phyloP scores from a whole-genome alignment of 2,113 vertebrate species.

The Alosa alosa region DNA sequence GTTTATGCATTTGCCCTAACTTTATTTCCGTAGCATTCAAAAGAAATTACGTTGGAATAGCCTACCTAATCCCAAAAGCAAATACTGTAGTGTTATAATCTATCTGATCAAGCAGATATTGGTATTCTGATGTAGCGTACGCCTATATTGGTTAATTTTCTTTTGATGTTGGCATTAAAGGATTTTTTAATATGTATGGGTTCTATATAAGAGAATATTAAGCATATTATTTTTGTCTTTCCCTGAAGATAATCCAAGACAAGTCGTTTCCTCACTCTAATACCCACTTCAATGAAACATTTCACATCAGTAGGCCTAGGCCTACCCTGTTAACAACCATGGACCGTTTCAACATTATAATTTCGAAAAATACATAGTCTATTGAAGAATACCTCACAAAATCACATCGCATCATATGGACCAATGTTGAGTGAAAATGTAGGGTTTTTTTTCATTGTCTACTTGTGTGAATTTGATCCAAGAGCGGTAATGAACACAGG shows the following conservation, averaged over 20 bases:
- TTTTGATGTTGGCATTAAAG: no score
- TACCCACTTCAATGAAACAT: no score
- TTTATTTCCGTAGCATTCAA: background rate
- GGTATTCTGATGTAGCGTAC: background rate
- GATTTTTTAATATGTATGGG: no score
- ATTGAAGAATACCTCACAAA: background rate
- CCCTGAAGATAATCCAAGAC: no score
- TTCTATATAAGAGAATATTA: no score
- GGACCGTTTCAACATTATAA: background rate
- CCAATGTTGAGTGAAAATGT: background rate
- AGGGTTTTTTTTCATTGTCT: background rate
- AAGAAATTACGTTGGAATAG: background rate
- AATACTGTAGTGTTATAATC: background rate
- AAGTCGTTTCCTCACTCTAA: no score
- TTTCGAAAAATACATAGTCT: background rate
- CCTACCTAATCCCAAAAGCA: background rate
- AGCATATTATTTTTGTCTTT: no score
- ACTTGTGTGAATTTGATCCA: background rate
- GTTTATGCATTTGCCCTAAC: background rate
- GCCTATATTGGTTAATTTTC: no score
- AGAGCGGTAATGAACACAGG: background rate
- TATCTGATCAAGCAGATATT: background rate
- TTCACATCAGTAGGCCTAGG: no score
- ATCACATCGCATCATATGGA: background rate
- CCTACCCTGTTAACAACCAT: background rate